Evolutionary conservation across 2,797 vertebrate species (phyloP).

Genomic region (Tangara arthus): DNA sequence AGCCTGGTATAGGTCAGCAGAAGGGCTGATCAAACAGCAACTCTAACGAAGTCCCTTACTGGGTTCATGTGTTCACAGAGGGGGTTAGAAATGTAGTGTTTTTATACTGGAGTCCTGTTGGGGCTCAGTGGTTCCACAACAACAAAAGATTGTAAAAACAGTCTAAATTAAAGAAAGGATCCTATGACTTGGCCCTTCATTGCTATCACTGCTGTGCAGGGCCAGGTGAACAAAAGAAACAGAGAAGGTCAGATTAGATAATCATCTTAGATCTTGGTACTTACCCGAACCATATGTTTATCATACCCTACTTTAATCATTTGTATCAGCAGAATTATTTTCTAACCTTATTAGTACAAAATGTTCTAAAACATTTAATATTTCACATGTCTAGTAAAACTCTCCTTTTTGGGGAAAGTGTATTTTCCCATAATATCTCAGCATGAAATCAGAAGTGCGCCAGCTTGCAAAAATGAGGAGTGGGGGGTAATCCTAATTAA

Average conservation of each 20-base stretch:
- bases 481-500: background rate
- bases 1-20: background rate
- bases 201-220: background rate
- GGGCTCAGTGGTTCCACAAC: background rate
- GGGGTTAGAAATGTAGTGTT: background rate
- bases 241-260: background rate
- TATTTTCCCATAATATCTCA: background rate
- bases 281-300: background rate
- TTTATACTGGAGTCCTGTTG: background rate
- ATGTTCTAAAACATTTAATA: background rate
- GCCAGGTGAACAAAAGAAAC: background rate
- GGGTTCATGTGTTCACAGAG: background rate
- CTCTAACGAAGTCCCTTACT: background rate
- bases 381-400: background rate
- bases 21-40: background rate
- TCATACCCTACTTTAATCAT: background rate
- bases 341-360: background rate
- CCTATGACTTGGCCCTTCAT: background rate
- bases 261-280: background rate
- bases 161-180: background rate
- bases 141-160: background rate
- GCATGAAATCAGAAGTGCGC: background rate
- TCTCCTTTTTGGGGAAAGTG: background rate
- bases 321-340: constrained; percentile 11
- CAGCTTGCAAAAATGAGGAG: background rate